Evolutionary conservation across 92 coral and sea anemone genomes (phyloP), one percentile per base, ranked within the genome.

Genomic region (Actinernus sp.): DNA sequence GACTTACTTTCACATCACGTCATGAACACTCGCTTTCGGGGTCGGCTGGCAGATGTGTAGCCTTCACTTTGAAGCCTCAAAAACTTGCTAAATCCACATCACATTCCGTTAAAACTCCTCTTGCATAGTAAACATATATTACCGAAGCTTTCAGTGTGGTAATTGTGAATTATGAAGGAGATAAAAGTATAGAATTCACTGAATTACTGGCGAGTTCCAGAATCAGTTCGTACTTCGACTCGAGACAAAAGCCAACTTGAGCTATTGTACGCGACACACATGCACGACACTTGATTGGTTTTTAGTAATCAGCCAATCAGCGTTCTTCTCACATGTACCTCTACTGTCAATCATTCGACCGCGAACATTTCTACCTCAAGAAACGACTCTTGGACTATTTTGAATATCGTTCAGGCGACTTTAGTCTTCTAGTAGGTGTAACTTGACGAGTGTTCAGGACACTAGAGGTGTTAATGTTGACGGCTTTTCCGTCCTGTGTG

Each of bases 231-330:
- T 55, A 55, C 66, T 70, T 57, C 34, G 45, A 8, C 60, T 65
- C 58, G 78, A 85, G 86, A 85, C 82, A 85, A 82, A 85, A 85
- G 86, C 91, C 67, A 78, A 74, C 71, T 81, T 77, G 82, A 70
- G 48, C 82, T 71, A 77, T 85, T 85, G 81, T 77, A 60, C 70
- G 82, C 82, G 91, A 78, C 86, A 90, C 97, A 85, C 97, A 90
- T 90, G 97, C 92, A 90, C 68, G 76, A 69, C 77, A 90, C 89
- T 61, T 86, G 97, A 90, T 90, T 90, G 97, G 97, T 75, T 86
- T 92, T 90, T 92, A 81, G 37, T 29, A 66, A 73, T 74, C 89
- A 49, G 41, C 97, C 97, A 90, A 90, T 90, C 97, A 90, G 47
- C 49, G 65, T 58, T 44, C 86, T 28, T 49, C 78, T 59, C 73